A percentile compares a stretch with the other conserved stretches of the same genome.
Evolutionary conservation across 2,113 vertebrate species (phyloP).

Genomic region (Ptilorrhoa leucosticta): DNA sequence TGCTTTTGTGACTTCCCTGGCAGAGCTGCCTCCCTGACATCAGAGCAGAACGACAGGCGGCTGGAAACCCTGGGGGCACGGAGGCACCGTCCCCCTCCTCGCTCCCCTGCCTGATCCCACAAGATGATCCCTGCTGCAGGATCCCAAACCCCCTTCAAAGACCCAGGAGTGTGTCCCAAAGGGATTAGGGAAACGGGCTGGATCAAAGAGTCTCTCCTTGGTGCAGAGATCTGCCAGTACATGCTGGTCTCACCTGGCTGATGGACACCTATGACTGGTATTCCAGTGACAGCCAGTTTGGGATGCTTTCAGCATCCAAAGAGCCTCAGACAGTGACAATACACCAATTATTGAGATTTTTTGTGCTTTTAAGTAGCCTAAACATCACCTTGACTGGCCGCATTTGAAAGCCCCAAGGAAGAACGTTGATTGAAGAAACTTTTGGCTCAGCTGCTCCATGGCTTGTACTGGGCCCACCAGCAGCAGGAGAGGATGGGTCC

Average conservation of each 20-base stretch:
- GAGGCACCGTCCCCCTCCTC: not conserved
- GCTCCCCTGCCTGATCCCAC: accelerated
- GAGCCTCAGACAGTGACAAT: not conserved
- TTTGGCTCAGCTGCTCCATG: not conserved
- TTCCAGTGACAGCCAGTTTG: not conserved
- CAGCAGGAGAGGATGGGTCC: not conserved
- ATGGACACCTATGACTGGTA: accelerated
- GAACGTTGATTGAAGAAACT: not conserved
- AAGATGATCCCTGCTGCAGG: not conserved
- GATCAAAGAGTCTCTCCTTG: not conserved
- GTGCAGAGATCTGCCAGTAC: not conserved
- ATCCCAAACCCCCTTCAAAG: not conserved
- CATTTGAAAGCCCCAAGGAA: not conserved
- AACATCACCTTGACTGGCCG: not conserved
- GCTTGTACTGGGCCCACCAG: not conserved
- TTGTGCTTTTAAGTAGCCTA: not conserved
- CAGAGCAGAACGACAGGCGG: not conserved
- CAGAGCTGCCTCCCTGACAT: slow-evolving; percentile 48
- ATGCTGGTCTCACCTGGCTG: not conserved
- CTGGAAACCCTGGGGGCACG: not conserved
- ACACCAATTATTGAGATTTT: not conserved
- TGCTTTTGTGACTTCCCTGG: slow-evolving; percentile 59
- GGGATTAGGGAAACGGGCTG: not conserved
- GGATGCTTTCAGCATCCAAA: not conserved
- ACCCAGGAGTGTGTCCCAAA: not conserved